Percentiles rank a stretch among this genome's conserved stretches.
Conservation (phyloP, 23 tunicate genomes). For the Halocynthia aurantium region DNA sequence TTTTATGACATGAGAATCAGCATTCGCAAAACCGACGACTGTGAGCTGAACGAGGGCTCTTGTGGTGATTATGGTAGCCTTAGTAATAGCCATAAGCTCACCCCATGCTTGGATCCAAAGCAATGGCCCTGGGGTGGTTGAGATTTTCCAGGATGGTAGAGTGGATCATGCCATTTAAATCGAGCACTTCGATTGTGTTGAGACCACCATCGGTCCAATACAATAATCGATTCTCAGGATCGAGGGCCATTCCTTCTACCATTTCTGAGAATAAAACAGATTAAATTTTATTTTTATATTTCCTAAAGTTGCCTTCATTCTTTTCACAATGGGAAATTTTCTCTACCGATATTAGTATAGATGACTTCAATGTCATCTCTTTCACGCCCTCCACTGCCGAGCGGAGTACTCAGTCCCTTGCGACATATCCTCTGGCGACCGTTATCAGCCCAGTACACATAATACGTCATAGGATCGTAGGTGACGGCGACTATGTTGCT, state of each 20-base stretch:
- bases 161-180: slow-evolving; percentile 37
- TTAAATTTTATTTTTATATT: not conserved
- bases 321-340: too few relatives aligned
- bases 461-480: slow-evolving; percentile 69
- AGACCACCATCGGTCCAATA: slow-evolving; percentile 80
- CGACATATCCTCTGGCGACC: slow-evolving; percentile 65
- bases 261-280: slow-evolving; percentile 21
- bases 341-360: slow-evolving; percentile 46
- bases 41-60: too few relatives aligned
- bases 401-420: slow-evolving; percentile 34
- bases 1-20: too few relatives aligned
- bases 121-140: slow-evolving; percentile 65
- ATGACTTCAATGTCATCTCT: slow-evolving; percentile 25
- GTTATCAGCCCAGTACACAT: slow-evolving; percentile 92
- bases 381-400: slow-evolving; percentile 12
- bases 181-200: slow-evolving; percentile 83
- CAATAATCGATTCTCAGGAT: slow-evolving; percentile 52
- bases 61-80: too few relatives aligned
- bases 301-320: too few relatives aligned
- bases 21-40: too few relatives aligned
- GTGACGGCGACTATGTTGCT: slow-evolving; percentile 87
- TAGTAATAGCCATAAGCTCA: not conserved
- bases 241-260: slow-evolving; percentile 82
- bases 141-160: slow-evolving; percentile 43
- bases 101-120: slow-evolving; percentile 60